Base-by-base conservation (phyloP, 30 jellyfish, hydroid and myxozoan genomes). In the Hydra vulgaris region DNA sequence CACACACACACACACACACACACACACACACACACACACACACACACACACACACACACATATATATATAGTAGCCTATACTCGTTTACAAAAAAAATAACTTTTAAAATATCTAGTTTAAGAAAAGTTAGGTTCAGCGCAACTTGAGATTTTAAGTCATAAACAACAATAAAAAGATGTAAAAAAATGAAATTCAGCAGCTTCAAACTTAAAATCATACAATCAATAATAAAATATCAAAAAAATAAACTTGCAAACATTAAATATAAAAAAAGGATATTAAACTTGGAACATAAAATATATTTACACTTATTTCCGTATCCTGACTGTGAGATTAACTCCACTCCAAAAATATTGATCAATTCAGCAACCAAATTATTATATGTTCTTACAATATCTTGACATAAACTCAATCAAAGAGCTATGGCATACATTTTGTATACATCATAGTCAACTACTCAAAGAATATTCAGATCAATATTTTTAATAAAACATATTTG, bases 261-360 rank as follows among this genome's bases (percentile, higher is more conserved):
- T 56, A 56, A 56, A 56, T 56, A 56, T 56, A 56, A 56, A 56
- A 56, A 56, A n/a, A 56, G 71, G 71, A 56, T 56, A 56, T 56
- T n/a, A 56, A 56, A 56, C 71, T 56, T 56, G 71, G 71, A 56
- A n/a, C 71, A 56, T 56, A 56, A 56, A 56, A 56, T 56, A 56
- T 56, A 56, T 56, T 15, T 56, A n/a, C n/a, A n/a, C n/a, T n/a
- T n/a, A n/a, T n/a, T n/a, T 56, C 17, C 17, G n/a, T 56, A n/a
- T 56, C 71, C n/a, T 56, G 71, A 56, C 71, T 56, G 71, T 15
- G 71, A 56, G 71, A 56, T 56, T 56, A 56, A 56, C 71, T 56
- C 71, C 71, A 15, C 71, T 56, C 71, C 17, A 56, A 56, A 56
- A 56, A 56, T 17, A 56, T 56, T 56, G 71, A 56, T 56, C n/a